These are phyloP conservation scores for Chaetops frenatus DNA, from an alignment of 2,113 vertebrate species.

Conservation along the genomic window DNA sequence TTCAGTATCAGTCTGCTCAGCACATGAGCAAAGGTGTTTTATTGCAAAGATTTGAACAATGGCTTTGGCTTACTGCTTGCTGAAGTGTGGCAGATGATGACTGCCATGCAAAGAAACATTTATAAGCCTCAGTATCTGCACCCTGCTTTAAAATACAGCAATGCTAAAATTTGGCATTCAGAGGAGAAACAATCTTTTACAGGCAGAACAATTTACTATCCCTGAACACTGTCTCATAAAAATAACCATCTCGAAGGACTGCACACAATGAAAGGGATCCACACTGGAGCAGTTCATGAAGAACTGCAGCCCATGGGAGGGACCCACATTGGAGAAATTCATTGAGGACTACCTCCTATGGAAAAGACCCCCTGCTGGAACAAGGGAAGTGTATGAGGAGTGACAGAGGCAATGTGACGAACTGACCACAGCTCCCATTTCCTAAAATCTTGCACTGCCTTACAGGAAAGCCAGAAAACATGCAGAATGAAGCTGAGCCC, in stretches of 20 bases:
- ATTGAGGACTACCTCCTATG: fast-evolving
- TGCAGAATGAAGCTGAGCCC: background rate
- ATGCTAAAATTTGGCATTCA: background rate
- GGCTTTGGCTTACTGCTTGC: background rate
- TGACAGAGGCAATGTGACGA: background rate
- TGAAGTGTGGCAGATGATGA: background rate
- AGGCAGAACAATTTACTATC: background rate
- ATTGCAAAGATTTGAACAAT: background rate
- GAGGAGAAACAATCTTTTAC: background rate
- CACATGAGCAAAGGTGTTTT: fast-evolving
- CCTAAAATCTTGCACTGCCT: background rate
- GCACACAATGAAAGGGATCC: background rate
- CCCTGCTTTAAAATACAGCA: background rate
- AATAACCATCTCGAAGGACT: background rate
- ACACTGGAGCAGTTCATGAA: background rate
- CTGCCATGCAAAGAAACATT: background rate
- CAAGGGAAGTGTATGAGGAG: background rate
- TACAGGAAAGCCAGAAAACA: background rate
- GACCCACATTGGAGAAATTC: fast-evolving
- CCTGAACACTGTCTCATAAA: background rate
- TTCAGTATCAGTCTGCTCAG: background rate
- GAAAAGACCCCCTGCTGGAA: background rate
- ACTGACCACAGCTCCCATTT: background rate
- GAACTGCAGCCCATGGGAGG: background rate
- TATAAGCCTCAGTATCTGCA: background rate